These are phyloP conservation scores for Sarcophaga rosellei DNA, from an alignment of 2,888 invertebrate genomes.

Conservation along the genomic window DNA sequence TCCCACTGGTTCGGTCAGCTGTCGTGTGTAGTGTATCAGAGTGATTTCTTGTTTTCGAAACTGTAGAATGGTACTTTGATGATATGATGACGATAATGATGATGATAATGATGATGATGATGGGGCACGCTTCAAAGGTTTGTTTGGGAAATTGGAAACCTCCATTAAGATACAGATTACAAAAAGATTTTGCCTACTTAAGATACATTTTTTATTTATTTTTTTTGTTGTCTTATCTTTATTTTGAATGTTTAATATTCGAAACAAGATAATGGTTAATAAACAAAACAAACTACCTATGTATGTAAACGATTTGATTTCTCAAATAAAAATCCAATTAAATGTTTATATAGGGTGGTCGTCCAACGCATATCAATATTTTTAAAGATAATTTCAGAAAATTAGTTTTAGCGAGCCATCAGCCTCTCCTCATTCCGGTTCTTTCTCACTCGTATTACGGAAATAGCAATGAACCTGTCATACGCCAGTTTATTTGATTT, in stretches of 20 bases:
- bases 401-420: no score
- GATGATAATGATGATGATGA: conserved; percentile 63
- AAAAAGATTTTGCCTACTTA: conserved; percentile 74
- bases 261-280: conserved; percentile 57
- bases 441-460: no score
- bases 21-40: not conserved
- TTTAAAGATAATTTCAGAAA: no score
- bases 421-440: no score
- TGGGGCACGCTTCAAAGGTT: conserved; percentile 75
- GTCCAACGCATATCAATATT: no score
- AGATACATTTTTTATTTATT: conserved; percentile 67
- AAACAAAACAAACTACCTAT: conserved; percentile 14
- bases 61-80: conserved; percentile 2
- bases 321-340: not conserved
- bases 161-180: conserved; percentile 75
- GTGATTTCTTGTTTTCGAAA: conserved; percentile 12
- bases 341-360: conserved; percentile 1
- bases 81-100: conserved; percentile 64
- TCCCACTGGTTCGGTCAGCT: conserved; percentile 12
- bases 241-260: conserved; percentile 73
- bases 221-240: not conserved
- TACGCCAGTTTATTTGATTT: no score
- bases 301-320: conserved; percentile 3
- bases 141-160: conserved; percentile 57
- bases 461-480: no score